Conservation (phyloP, 2,888 invertebrate genomes). For the Buathra laborator region DNA sequence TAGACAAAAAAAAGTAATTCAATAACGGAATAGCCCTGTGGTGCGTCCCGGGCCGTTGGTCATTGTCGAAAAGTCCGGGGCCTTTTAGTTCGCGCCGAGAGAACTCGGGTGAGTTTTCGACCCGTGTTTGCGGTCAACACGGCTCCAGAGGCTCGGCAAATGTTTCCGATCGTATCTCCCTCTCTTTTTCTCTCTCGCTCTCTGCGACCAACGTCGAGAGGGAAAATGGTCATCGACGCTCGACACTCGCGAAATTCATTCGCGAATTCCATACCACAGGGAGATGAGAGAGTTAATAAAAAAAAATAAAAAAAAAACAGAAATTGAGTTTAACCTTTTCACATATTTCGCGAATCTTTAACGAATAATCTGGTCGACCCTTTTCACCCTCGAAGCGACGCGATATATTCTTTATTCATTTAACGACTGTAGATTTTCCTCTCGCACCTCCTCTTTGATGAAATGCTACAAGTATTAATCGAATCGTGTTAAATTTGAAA, state of each 20-base stretch:
- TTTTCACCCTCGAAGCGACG: conserved; percentile 11
- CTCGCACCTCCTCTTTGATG: not conserved
- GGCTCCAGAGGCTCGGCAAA: conserved; percentile 51
- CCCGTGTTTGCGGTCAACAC: conserved; percentile 26
- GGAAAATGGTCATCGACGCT: conserved; percentile 50
- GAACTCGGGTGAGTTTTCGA: conserved; percentile 54
- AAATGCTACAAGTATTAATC: conserved; percentile 1
- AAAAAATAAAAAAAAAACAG: not conserved
- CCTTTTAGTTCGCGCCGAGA: conserved; percentile 47
- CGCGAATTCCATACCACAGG: not conserved
- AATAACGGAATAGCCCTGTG: conserved; percentile 63
- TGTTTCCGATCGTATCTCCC: conserved; percentile 64
- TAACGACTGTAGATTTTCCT: conserved; percentile 26
- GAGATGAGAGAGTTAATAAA: conserved; percentile 16
- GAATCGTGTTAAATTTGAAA: conserved; percentile 32
- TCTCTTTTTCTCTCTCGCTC: not conserved
- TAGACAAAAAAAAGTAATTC: conserved; percentile 56
- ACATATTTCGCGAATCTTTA: not conserved
- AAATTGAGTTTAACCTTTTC: conserved; percentile 17
- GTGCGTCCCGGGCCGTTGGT: conserved; percentile 63
- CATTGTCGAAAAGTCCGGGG: conserved; percentile 67
- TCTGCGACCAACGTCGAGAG: conserved; percentile 37
- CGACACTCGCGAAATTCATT: conserved; percentile 32
- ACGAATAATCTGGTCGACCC: conserved; percentile 8
- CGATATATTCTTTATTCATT: conserved; percentile 37